Percentiles rank a stretch among this genome's conserved stretches.
Conservation (phyloP, 2,797 vertebrate genomes). For the Helostoma temminkii region DNA sequence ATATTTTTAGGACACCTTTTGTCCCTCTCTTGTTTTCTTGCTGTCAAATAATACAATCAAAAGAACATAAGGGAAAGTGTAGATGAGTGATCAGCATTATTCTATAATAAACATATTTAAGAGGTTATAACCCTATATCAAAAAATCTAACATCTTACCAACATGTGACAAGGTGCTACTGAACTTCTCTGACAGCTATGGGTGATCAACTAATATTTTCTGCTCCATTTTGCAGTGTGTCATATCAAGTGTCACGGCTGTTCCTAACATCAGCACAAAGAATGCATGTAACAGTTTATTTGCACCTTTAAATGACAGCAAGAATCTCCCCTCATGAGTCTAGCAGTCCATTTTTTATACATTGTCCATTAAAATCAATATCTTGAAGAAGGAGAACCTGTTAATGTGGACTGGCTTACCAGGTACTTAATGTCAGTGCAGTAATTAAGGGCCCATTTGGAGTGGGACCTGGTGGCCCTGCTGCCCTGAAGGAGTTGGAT, state of each 20-base stretch:
- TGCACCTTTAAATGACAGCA: constrained; percentile 58
- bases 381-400: constrained; percentile 62
- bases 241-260: constrained; percentile 66
- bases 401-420: constrained; percentile 74
- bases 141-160: constrained; percentile 31
- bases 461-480: constrained; percentile 78
- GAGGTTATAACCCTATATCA: constrained; percentile 12
- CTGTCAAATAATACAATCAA: constrained; percentile 24
- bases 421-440: constrained; percentile 82
- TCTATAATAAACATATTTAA: constrained; percentile 24
- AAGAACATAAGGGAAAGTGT: constrained; percentile 8
- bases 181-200: constrained; percentile 56
- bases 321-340: constrained; percentile 44
- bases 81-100: constrained; percentile 18
- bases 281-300: constrained; percentile 54
- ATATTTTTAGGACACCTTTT: constrained; percentile 49
- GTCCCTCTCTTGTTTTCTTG: constrained; percentile 36
- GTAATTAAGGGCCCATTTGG: constrained; percentile 85
- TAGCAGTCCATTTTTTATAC: constrained; percentile 47
- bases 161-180: constrained; percentile 40
- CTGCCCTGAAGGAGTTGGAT: constrained; percentile 77
- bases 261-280: constrained; percentile 71
- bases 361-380: constrained; percentile 81
- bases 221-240: constrained; percentile 76
- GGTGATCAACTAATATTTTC: constrained; percentile 68